phyloP scores from a whole-genome alignment of 2,113 vertebrate genomes.

The Microcebus ravelobensis region DNA sequence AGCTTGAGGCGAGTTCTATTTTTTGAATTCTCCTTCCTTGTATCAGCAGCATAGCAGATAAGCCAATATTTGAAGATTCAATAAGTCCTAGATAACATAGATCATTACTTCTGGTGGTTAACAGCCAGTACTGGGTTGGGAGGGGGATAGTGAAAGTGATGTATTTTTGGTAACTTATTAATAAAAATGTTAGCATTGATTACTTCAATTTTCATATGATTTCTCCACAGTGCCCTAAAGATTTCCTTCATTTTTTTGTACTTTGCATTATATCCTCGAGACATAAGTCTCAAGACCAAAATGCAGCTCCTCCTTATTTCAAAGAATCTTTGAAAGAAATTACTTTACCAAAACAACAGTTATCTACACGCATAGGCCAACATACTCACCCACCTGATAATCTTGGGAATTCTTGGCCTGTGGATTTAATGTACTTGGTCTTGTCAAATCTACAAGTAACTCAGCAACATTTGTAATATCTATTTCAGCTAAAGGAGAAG shows the following conservation, averaged over 20 bases:
- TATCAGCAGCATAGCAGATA: not conserved
- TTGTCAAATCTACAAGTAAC: conserved; percentile 93
- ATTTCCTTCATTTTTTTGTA: not conserved
- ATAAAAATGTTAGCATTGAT: not conserved
- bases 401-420: conserved; percentile 83
- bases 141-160: rapidly evolving
- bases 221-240: not conserved
- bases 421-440: conserved; percentile 87
- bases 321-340: not conserved
- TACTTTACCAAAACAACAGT: not conserved
- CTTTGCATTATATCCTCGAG: not conserved
- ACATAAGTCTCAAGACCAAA: conserved; percentile 7
- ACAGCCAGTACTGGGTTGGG: not conserved
- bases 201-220: not conserved
- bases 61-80: not conserved
- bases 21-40: not conserved
- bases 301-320: not conserved
- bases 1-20: not conserved
- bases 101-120: not conserved
- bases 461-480: conserved; percentile 93
- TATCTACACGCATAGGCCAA: not conserved
- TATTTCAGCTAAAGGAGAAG: conserved; percentile 95
- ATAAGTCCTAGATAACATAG: not conserved
- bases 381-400: conserved; percentile 82
- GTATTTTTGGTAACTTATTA: not conserved